Evolutionary conservation across 2,797 vertebrate genomes (phyloP), one percentile per base, ranked within the genome.

Genomic region (Lates japonicus): DNA sequence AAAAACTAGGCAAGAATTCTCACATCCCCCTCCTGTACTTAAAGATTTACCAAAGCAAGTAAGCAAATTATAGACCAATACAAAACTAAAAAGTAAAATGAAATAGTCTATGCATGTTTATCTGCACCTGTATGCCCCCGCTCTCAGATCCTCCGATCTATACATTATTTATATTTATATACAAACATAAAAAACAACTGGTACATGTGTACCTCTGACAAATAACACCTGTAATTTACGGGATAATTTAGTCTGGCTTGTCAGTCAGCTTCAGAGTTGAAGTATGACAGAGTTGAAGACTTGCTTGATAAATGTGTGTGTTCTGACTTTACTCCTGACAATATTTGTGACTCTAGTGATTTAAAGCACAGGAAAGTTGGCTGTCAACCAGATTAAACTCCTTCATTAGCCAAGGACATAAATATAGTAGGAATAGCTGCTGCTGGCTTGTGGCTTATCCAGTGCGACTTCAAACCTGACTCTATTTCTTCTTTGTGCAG

Each of bases 401-500:
- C 22, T 35, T 25, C 3, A 22, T 58, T 20, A 55, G 9, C 58
- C 52, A 51, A 51, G 10, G 29, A 33, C 29, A 65, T 62, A 67
- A 60, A 62, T 33, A 57, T 11, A 22, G 22, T 3, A 29, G 19
- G 17, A 29, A 31, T 3, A 17, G 61, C 54, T 41, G 42, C 16
- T 37, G 57, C 63, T 22, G 25, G 41, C 55, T 1, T 13, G 9
- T 11, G 11, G 20, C 12, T 17, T 7, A 14, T 16, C 9, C 46
- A 39, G 33, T 4, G 7, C n/a, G n/a, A n/a, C 29, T 51, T 59
- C 1, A 33, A 31, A 25, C 12, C 44, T 25, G 59, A 72, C 5
- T 5, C 2, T 19, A 0, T 39, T 20, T 62, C 48, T 20, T 57
- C 44, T 71, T 5, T 35, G 16, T 70, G 13, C 42, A 99, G 98